Evolutionary conservation across 2,888 invertebrate species (phyloP).

Genomic region (Lepidochrysops patricia): DNA sequence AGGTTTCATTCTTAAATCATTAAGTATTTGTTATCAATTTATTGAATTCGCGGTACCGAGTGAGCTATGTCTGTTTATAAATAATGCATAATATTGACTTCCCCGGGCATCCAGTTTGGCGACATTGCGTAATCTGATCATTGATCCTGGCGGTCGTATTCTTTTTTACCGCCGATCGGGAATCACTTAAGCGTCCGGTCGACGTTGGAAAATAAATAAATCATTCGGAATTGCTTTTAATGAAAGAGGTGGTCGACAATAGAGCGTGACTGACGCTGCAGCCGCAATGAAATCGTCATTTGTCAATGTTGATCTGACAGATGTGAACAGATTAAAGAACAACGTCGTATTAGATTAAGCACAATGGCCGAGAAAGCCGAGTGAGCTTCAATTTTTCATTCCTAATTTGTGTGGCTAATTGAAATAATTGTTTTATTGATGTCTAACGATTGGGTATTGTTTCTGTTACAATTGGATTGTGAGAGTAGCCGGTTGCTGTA

Average conservation of each 20-base stretch:
- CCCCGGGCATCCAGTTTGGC: constrained; percentile 60
- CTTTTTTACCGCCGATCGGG: constrained; percentile 44
- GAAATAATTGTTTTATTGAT: background rate
- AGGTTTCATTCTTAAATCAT: constrained; percentile 38
- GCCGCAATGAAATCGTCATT: constrained; percentile 43
- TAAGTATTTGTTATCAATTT: constrained; percentile 18
- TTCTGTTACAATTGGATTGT: background rate
- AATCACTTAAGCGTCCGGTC: constrained; percentile 60
- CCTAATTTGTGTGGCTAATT: background rate
- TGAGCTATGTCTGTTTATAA: constrained; percentile 43
- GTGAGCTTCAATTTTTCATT: background rate
- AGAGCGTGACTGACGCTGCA: constrained; percentile 33
- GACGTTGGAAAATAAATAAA: constrained; percentile 43
- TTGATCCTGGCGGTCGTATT: constrained; percentile 54
- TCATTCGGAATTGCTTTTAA: constrained; percentile 39
- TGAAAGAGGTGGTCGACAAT: constrained; percentile 42
- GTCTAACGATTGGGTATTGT: background rate
- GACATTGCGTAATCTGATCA: constrained; percentile 69
- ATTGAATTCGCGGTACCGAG: constrained; percentile 24
- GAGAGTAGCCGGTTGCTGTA: background rate
- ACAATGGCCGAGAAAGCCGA: background rate
- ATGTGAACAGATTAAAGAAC: constrained; percentile 21
- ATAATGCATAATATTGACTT: constrained; percentile 58
- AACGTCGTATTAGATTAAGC: background rate
- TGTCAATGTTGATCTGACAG: constrained; percentile 32